Evolutionary conservation across 1,140 invertebrate species (phyloP).

Genomic region (Drosophila lacertosa): DNA sequence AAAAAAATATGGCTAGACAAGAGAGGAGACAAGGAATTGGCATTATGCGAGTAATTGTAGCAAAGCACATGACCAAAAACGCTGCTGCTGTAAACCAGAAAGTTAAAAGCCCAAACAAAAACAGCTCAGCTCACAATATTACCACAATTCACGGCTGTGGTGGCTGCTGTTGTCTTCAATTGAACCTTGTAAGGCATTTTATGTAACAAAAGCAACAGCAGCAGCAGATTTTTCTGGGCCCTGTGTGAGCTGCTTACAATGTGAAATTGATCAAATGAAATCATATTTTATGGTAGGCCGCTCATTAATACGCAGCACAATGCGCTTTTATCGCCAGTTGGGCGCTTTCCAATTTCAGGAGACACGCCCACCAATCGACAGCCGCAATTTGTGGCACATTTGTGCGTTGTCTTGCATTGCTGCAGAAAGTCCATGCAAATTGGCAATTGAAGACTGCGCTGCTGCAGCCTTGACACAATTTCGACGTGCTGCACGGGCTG

Average conservation of each 20-base stretch:
- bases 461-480: constrained; percentile 75
- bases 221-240: constrained; percentile 24
- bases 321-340: constrained; percentile 42
- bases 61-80: constrained; percentile 64
- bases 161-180: constrained; percentile 34
- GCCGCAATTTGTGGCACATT: constrained; percentile 41
- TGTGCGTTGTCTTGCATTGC: neutral
- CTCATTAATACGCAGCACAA: constrained; percentile 64
- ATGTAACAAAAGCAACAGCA: constrained; percentile 47
- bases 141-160: constrained; percentile 57
- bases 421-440: constrained; percentile 53
- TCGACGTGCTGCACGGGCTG: constrained; percentile 35
- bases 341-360: constrained; percentile 58
- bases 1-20: neutral
- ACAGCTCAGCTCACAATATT: constrained; percentile 59
- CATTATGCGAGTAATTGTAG: constrained; percentile 60
- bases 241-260: constrained; percentile 1
- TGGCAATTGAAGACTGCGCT: constrained; percentile 35
- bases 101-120: constrained; percentile 20
- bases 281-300: neutral
- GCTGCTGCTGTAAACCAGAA: constrained; percentile 8
- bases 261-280: constrained; percentile 1
- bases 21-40: constrained; percentile 10
- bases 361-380: constrained; percentile 46
- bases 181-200: constrained; percentile 63